Base-by-base conservation (phyloP, 2,888 invertebrate genomes). In the Augochlorella aurata region DNA sequence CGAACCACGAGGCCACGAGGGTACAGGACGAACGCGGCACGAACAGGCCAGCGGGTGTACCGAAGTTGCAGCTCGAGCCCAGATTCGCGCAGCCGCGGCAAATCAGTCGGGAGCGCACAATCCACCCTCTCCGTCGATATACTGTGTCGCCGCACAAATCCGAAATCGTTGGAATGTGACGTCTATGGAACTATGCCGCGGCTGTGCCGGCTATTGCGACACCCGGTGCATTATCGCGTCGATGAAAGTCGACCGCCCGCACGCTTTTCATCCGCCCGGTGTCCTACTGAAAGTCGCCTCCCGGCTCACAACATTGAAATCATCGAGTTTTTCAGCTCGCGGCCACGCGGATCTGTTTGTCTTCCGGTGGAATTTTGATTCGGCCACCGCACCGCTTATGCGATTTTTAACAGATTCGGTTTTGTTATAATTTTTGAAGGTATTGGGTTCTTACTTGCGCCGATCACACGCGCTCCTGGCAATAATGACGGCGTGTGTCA, bases 1-100 rank as follows among this genome's bases (percentile, higher is more conserved):
- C 29, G 29, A 29, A 2, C 38, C 38, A 38, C 38, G 38, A 38
- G 38, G 38, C 38, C 71, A 80, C 77, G 83, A 82, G 85, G 77
- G 79, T 67, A 84, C 81, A 66, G 80, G 74, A 78, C 69, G 70
- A 65, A 81, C 81, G 81, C 38, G 38, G 38, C 38, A 38, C 83
- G 79, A 80, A 67, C 74, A 44, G 82, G 85, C 74, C 72, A 77
- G 76, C 78, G 73, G 82, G 86, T 85, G 85, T 81, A 87, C 90
- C 91, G 94, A 94, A 90, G 84, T 84, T 77, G 83, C 84, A 85
- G 83, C 83, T 50, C 83, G 76, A 75, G 79, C 80, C 69, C 90
- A 92, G 93, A 95, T 95, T 95, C 94, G 94, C 95, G 94, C 93
- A 92, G 91, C 86, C 93, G 93, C 93, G 94, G 93, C 94, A 94